These are phyloP conservation scores for Enteromius afrohamiltoni DNA, from an alignment of 2,797 vertebrate genomes.

Conservation along the genomic window DNA sequence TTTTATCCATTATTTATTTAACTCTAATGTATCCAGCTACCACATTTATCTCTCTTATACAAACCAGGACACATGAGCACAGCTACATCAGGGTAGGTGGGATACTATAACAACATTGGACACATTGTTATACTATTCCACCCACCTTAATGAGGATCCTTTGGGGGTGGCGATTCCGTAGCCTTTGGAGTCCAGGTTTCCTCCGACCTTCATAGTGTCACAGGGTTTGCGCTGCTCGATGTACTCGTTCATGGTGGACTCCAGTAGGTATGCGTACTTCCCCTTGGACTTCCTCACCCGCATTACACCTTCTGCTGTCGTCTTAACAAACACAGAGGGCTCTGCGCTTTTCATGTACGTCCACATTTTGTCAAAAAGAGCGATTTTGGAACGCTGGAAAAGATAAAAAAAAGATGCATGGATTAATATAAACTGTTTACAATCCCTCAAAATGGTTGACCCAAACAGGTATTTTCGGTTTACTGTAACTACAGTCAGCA, in stretches of 20 bases:
- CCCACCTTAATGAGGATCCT: slow-evolving; percentile 99
- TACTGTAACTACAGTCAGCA: background rate
- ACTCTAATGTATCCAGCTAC: slow-evolving; percentile 77
- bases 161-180: slow-evolving; percentile 99
- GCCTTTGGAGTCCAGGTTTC: slow-evolving; percentile 99
- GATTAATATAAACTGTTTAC: background rate
- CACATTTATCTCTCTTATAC: slow-evolving; percentile 89
- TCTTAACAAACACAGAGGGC: slow-evolving; percentile 99
- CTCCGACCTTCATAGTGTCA: slow-evolving; percentile 99
- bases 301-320: slow-evolving; percentile 96
- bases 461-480: background rate
- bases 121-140: slow-evolving; percentile 99
- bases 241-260: slow-evolving; percentile 99
- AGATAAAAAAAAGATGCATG: background rate
- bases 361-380: slow-evolving; percentile 99
- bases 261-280: slow-evolving; percentile 98
- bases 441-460: background rate
- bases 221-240: slow-evolving; percentile 99
- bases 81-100: slow-evolving; percentile 99
- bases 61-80: slow-evolving; percentile 98
- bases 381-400: slow-evolving; percentile 97
- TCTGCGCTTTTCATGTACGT: slow-evolving; percentile 98
- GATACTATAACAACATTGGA: slow-evolving; percentile 99
- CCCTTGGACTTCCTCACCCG: slow-evolving; percentile 98
- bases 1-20: slow-evolving; percentile 50